Evolutionary conservation across 2,113 vertebrate genomes (phyloP), one percentile per base, ranked within the genome.

Genomic region (Lota lota): DNA sequence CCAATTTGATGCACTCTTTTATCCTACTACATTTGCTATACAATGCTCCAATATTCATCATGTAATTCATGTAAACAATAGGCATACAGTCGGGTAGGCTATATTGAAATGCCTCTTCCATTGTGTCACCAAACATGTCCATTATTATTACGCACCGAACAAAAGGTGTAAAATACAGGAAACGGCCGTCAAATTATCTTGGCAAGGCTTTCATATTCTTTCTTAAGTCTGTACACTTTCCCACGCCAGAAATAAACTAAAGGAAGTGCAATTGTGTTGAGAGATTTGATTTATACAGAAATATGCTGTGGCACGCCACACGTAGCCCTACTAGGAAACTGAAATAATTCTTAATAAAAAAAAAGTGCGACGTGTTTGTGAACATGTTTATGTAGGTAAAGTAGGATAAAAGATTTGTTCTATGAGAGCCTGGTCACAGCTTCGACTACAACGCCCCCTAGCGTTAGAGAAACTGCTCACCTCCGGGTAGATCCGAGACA

Each of bases 241-340:
- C 96, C 97, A 99, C 95, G 93, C 94, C 94, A 94, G 95, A 98
- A 97, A 98, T 97, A 99, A 96, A 94, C 93, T 83, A 93, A 89
- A 94, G 97, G 97, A 99, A 98, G 95, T 93, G 92, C 94, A 91
- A 97, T 98, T 98, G 96, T 97, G 93, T 93, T 94, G 87, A 93
- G 91, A 90, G 92, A 91, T 81, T 60, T 74, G 92, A 93, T 47
- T 84, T 86, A 83, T 90, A 80, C 81, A 81, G 85, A 83, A 91
- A 83, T 88, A 87, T 78, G 76, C 73, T 77, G 84, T 85, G 88
- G 90, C 80, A 84, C 82, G 81, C 64, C 67, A 75, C 59, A 47
- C 40, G 40, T 12, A 47, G 7, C 6, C 40, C 40, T 47, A 47
- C 40, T 10, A 47, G 6, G 53, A 56, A 17, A 56, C 16, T n/a